These are phyloP conservation scores for Malurus alboscapulatus DNA, from an alignment of 2,113 vertebrate species.

Conservation along the genomic window DNA sequence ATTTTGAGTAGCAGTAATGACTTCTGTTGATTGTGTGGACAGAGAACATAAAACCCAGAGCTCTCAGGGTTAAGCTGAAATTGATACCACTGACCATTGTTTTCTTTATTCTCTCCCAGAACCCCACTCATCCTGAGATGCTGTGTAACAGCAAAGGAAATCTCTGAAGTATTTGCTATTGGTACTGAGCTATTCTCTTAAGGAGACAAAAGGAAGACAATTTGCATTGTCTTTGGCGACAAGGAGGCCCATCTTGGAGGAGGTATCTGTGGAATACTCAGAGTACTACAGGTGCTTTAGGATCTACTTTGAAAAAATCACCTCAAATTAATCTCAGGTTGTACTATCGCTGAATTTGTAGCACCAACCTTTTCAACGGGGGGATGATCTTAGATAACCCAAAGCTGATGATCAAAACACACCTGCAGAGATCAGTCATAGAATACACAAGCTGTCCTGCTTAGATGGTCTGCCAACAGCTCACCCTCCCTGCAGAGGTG, in stretches of 20 bases:
- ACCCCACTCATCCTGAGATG: neutral
- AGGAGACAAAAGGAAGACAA: neutral
- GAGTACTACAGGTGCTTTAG: neutral
- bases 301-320: neutral
- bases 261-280: neutral
- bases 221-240: neutral
- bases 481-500: neutral
- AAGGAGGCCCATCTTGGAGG: neutral
- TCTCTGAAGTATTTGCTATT: neutral
- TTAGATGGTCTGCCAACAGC: neutral
- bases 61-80: neutral
- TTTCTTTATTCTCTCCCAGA: neutral
- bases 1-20: neutral
- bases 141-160: neutral
- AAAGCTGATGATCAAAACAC: neutral
- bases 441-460: neutral
- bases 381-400: neutral
- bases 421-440: neutral
- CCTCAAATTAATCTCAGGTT: neutral
- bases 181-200: neutral
- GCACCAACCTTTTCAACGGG: neutral
- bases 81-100: neutral
- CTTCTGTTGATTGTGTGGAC: neutral
- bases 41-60: neutral
- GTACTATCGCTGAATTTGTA: neutral